phyloP scores from a whole-genome alignment of 2,888 invertebrate species.

The Diaphora mendica region DNA sequence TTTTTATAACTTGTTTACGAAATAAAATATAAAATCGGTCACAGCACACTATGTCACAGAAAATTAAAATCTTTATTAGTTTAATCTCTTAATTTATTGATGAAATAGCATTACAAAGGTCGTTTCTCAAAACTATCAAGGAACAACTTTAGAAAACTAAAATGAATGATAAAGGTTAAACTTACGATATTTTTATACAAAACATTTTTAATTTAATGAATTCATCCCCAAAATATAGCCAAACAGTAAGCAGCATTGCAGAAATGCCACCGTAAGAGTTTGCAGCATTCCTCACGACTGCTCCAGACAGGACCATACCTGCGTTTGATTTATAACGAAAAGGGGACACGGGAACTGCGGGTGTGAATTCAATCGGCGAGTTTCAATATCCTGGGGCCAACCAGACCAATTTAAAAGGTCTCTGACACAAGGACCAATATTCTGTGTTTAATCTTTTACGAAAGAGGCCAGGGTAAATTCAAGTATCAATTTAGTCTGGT shows the following conservation, averaged over 20 bases:
- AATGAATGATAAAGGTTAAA: conserved; percentile 12
- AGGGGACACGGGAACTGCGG: conserved; percentile 77
- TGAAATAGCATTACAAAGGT: conserved; percentile 60
- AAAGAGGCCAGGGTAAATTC: conserved; percentile 36
- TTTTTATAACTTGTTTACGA: conserved; percentile 73
- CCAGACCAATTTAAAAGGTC: conserved; percentile 61
- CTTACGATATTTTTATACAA: conserved; percentile 6
- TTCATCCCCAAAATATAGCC: conserved; percentile 56
- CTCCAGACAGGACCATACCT: conserved; percentile 79
- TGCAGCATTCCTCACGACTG: conserved; percentile 74
- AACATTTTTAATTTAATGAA: conserved; percentile 49
- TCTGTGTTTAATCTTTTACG: conserved; percentile 36
- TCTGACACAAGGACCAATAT: conserved; percentile 47
- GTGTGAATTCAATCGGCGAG: conserved; percentile 80
- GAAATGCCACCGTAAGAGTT: conserved; percentile 64
- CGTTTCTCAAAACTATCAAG: conserved; percentile 56
- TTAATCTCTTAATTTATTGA: conserved; percentile 71
- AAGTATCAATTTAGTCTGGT: conserved; percentile 64
- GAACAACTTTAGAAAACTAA: conserved; percentile 26
- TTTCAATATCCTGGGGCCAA: conserved; percentile 67
- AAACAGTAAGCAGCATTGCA: conserved; percentile 54
- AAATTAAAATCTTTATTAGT: conserved; percentile 69
- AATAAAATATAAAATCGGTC: conserved; percentile 70
- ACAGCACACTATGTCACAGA: conserved; percentile 60
- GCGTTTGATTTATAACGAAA: conserved; percentile 84